Conservation (phyloP, 2,888 invertebrate genomes). For the Epiblema foenella region DNA sequence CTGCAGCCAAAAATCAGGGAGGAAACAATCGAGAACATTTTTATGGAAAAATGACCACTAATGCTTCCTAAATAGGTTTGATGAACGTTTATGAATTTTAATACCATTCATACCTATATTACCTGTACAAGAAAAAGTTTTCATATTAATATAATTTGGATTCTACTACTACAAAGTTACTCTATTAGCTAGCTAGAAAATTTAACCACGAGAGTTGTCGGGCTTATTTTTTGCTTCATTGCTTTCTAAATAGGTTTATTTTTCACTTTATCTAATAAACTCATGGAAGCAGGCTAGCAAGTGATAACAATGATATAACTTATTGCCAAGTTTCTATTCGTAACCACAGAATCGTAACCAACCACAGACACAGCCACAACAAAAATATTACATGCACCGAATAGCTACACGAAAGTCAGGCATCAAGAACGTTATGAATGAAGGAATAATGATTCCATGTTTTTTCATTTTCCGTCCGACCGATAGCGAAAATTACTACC, state of each 20-base stretch:
- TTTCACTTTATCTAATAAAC: background rate
- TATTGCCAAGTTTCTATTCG: background rate
- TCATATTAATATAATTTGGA: too few relatives aligned
- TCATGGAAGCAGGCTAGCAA: background rate
- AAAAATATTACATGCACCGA: background rate
- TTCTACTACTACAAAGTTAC: too few relatives aligned
- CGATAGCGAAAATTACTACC: too few relatives aligned
- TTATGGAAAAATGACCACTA: too few relatives aligned
- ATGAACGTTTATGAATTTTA: too few relatives aligned
- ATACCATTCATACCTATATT: too few relatives aligned
- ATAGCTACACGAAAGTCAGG: background rate
- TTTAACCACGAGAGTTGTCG: too few relatives aligned
- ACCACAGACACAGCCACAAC: conserved; percentile 1
- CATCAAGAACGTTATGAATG: background rate
- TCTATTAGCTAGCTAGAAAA: too few relatives aligned
- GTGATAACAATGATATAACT: conserved; percentile 9
- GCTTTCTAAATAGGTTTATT: background rate
- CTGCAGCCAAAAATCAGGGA: too few relatives aligned
- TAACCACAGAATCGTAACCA: conserved; percentile 1
- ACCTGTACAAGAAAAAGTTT: too few relatives aligned
- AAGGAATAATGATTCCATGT: background rate
- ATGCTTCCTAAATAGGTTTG: too few relatives aligned
- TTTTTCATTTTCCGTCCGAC: background rate
- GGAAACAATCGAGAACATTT: too few relatives aligned
- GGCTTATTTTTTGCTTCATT: background rate